phyloP scores from a whole-genome alignment of 2,888 invertebrate genomes.

The Campopleginae sp. region DNA sequence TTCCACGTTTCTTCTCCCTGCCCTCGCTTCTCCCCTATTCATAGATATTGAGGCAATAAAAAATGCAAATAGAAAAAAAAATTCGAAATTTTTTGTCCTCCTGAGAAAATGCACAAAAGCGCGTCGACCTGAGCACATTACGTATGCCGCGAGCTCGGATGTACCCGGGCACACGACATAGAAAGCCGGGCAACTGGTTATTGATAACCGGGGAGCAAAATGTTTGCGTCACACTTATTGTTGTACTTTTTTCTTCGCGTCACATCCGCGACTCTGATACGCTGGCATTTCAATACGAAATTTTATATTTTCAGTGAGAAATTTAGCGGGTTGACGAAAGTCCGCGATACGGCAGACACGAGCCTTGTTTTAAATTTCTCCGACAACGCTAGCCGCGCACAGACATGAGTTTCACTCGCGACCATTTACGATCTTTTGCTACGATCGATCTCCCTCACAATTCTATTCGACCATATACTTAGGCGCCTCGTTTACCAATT shows the following conservation, averaged over 20 bases:
- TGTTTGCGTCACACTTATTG: neutral
- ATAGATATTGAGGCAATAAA: too few relatives aligned
- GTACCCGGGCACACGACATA: neutral
- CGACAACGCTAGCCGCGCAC: conserved; percentile 59
- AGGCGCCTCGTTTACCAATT: neutral
- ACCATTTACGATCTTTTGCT: conserved; percentile 72
- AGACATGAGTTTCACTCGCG: conserved; percentile 74
- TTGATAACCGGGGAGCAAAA: neutral
- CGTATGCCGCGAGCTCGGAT: neutral
- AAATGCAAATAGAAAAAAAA: too few relatives aligned
- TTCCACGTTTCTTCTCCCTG: too few relatives aligned
- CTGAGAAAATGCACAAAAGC: too few relatives aligned
- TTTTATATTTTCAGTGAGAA: conserved; percentile 29
- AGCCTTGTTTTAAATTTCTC: conserved; percentile 75
- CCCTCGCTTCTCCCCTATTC: too few relatives aligned
- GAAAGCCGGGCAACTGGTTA: conserved; percentile 10
- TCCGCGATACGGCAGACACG: conserved; percentile 67
- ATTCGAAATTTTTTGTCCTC: too few relatives aligned
- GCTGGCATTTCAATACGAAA: neutral
- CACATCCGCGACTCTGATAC: neutral
- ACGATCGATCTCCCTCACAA: conserved; percentile 46
- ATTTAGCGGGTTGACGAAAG: conserved; percentile 73
- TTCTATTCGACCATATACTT: conserved; percentile 7
- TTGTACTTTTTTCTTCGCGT: too few relatives aligned
- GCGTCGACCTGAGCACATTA: neutral